Evolutionary conservation across 2,113 vertebrate species (phyloP).

Genomic region (Crotophaga sulcirostris): DNA sequence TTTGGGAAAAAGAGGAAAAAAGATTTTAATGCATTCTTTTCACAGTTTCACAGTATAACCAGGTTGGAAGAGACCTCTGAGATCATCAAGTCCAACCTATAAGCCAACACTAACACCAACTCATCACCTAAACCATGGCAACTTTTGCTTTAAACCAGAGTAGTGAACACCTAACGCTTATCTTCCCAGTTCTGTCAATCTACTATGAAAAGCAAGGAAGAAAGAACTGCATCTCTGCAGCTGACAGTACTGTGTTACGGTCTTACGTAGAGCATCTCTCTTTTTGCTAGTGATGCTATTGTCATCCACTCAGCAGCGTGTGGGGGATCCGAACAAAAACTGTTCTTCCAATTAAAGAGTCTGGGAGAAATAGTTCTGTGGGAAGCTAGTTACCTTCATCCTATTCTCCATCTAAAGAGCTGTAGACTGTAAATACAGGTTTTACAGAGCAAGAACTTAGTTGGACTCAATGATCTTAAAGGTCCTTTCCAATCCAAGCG

Average conservation of each 20-base stretch:
- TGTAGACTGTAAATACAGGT: neutral
- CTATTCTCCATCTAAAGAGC: neutral
- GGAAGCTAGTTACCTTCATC: neutral
- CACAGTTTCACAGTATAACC: too few species aligned
- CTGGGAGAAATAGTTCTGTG: neutral
- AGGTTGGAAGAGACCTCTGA: too few species aligned
- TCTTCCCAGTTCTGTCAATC: neutral
- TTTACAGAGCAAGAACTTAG: neutral
- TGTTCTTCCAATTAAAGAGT: neutral
- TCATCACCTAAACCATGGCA: too few species aligned
- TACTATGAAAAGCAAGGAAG: neutral
- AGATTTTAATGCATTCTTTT: neutral
- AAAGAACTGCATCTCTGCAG: neutral
- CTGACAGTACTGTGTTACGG: neutral
- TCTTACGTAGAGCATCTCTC: neutral
- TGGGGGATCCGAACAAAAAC: neutral
- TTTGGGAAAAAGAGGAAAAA: conserved; percentile 45
- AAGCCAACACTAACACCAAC: too few species aligned
- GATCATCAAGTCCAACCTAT: too few species aligned
- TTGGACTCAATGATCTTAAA: too few species aligned
- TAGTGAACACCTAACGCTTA: neutral
- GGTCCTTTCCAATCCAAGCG: too few species aligned
- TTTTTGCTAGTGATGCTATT: neutral
- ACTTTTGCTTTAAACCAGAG: neutral
- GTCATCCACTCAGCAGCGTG: neutral